Percentiles rank a stretch among this genome's conserved stretches.
These are phyloP conservation scores for Chydorus sphaericus DNA, from an alignment of 2,888 invertebrate genomes.

Conservation along the genomic window DNA sequence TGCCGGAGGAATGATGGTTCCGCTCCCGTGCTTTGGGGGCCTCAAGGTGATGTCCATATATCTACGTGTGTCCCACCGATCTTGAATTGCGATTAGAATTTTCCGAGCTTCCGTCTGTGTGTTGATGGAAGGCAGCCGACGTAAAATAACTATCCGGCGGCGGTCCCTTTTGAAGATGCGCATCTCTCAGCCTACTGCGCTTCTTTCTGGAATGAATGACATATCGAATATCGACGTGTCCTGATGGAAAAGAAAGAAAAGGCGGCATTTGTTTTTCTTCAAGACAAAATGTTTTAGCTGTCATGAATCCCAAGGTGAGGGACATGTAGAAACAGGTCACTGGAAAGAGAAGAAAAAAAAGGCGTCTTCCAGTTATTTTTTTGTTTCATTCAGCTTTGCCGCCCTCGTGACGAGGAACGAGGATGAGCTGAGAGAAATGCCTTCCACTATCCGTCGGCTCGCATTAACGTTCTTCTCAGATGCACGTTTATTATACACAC, in stretches of 20 bases:
- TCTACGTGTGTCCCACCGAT: no score
- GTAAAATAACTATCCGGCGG: not conserved
- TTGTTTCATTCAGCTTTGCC: not conserved
- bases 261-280: no score
- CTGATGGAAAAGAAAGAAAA: not conserved
- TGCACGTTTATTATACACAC: no score
- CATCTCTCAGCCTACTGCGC: not conserved
- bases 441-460: not conserved
- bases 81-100: no score
- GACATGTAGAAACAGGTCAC: not conserved
- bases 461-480: not conserved
- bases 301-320: not conserved
- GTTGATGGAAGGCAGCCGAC: not conserved
- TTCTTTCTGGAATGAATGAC: not conserved
- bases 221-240: constrained; percentile 6
- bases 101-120: constrained; percentile 2
- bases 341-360: not conserved
- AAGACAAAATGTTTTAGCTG: not conserved
- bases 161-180: not conserved
- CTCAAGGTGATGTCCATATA: no score
- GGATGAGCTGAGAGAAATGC: not conserved
- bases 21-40: no score
- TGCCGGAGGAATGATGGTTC: no score
- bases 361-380: not conserved
- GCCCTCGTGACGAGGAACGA: not conserved